Evolutionary conservation across 2,113 vertebrate genomes (phyloP), one percentile per base, ranked within the genome.

Genomic region (Syngnathoides biaculeatus): DNA sequence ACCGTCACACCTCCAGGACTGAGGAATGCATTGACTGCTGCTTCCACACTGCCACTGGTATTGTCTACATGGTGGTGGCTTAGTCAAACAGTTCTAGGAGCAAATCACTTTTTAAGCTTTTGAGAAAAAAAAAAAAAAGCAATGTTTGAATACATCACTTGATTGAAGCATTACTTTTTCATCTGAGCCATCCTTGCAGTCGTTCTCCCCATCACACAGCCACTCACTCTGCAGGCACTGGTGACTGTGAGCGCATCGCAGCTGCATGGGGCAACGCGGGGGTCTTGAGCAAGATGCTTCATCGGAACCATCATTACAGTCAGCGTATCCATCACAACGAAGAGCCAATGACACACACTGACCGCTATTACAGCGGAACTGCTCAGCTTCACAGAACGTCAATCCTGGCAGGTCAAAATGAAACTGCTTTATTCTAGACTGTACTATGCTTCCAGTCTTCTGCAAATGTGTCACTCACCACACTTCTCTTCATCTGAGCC

Each of bases 261-360:
- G 80, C 65, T 93, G 88, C 0, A 84, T 68, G 0, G 60, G 22
- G 78, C 96, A 98, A 20, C 60, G 79, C 0, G 89, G 88, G 0
- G 90, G 88, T 53, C 67, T 90, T 14, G 84, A 59, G 2, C 95
- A 98, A 71, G 80, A 83, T 42, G 79, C 79, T 78, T 98, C 96
- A 53, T 98, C 95, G 0, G 95, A 96, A 45, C 71, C 92, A 0
- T 98, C 96, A 0, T 30, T 71, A 77, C 96, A 98, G 85, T 98
- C 95, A 0, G 64, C 80, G 45, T 94, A 92, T 0, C 95, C 94
- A 0, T 98, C 94, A 0, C 95, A 98, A 43, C 11, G 93, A 81
- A 96, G 77, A 38, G 85, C 84, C 40, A 80, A 70, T 0, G 93
- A 84, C 52, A 98, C 71, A 0, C 96, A 97, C 40, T 95, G 95